Percentiles rank a stretch among this genome's conserved stretches.
phyloP scores from a whole-genome alignment of 2,888 invertebrate genomes.

The Eilema depressum region DNA sequence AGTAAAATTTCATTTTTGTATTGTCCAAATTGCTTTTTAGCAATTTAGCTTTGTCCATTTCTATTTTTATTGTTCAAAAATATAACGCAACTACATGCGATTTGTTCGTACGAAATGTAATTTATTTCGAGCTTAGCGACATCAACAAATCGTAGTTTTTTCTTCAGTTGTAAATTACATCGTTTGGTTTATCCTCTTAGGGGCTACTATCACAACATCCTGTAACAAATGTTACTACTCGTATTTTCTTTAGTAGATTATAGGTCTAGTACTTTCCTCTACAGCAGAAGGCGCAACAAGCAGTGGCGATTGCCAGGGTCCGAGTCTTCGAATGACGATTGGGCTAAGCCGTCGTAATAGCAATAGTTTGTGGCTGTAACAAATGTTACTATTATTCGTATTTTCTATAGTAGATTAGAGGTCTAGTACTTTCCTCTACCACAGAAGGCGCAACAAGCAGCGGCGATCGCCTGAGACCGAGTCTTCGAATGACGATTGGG shows the following conservation, averaged over 20 bases:
- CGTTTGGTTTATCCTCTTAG: conserved; percentile 23
- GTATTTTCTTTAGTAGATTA: no score
- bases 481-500: no score
- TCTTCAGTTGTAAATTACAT: conserved; percentile 29
- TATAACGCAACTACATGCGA: conserved; percentile 13
- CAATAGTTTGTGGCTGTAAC: no score
- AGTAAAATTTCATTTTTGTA: not conserved
- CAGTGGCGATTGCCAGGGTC: no score
- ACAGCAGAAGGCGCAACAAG: no score
- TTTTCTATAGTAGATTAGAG: no score
- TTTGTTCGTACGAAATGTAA: conserved; percentile 32
- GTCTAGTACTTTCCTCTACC: no score
- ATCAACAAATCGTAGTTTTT: conserved; percentile 35
- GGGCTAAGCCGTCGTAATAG: no score
- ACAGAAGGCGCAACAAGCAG: no score
- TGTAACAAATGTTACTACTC: conserved; percentile 5
- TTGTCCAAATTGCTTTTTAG: not conserved
- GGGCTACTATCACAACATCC: conserved; percentile 13
- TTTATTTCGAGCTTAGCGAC: conserved; percentile 38
- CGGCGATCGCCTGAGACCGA: no score
- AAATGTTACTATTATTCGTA: not conserved
- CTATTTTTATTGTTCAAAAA: conserved; percentile 12
- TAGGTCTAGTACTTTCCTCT: no score
- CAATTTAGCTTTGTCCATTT: not conserved
- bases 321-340: no score